Conservation (phyloP, 2,888 invertebrate genomes). For the Choreutis nemorana region DNA sequence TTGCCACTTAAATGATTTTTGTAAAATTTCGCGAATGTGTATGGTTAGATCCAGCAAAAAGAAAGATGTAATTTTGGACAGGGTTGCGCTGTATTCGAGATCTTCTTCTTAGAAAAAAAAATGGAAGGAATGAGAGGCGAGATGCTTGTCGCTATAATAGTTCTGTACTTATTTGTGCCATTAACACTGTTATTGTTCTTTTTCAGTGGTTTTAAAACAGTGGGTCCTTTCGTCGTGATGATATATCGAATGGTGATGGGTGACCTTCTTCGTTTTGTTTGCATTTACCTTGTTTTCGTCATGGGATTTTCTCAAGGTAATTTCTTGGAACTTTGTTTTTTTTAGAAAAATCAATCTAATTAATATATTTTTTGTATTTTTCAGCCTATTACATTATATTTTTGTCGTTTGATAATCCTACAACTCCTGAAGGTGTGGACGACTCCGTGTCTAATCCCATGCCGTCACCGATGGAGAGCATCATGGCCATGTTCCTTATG, state of each 20-base stretch:
- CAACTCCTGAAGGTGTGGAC: slow-evolving; percentile 83
- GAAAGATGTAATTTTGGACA: too few relatives aligned
- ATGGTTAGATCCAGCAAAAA: too few relatives aligned
- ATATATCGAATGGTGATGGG: slow-evolving; percentile 98
- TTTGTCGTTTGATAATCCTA: slow-evolving; percentile 84
- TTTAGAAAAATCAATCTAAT: not conserved
- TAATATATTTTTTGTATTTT: slow-evolving; percentile 16
- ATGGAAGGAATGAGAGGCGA: too few relatives aligned
- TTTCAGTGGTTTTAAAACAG: slow-evolving; percentile 93
- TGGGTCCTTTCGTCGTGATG: slow-evolving; percentile 99
- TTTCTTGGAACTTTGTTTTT: not conserved
- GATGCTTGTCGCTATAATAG: too few relatives aligned
- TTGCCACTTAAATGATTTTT: too few relatives aligned
- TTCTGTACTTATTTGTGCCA: too few relatives aligned
- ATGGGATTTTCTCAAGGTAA: slow-evolving; percentile 96
- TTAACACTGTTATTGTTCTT: slow-evolving; percentile 8
- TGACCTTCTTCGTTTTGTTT: slow-evolving; percentile 93
- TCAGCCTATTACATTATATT: slow-evolving; percentile 92
- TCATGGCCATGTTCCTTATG: slow-evolving; percentile 99
- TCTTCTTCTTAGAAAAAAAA: too few relatives aligned
- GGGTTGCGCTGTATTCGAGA: too few relatives aligned
- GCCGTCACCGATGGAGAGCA: slow-evolving; percentile 91
- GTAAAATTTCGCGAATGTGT: too few relatives aligned
- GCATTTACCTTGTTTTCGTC: slow-evolving; percentile 96
- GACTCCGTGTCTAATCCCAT: slow-evolving; percentile 86